A percentile compares a stretch with the other conserved stretches of the same genome.
These are phyloP conservation scores for Bugula neritina DNA, from an alignment of 2,888 invertebrate genomes.

Conservation along the genomic window DNA sequence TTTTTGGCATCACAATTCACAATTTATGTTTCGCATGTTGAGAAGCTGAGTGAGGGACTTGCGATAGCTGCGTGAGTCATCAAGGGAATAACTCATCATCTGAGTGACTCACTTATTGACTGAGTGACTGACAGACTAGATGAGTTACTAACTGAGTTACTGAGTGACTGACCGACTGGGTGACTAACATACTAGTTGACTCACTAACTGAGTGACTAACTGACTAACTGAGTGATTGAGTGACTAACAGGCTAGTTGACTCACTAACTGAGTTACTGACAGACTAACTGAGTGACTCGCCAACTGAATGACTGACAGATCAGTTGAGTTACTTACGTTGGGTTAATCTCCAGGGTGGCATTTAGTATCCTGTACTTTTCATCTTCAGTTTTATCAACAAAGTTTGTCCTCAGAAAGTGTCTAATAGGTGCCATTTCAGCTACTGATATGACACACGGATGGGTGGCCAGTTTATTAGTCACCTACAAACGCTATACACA, in stretches of 20 bases:
- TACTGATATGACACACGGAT: constrained; percentile 91
- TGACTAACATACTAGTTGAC: neutral
- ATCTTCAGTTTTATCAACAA: constrained; percentile 60
- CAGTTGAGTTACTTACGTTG: constrained; percentile 64
- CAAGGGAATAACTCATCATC: neutral
- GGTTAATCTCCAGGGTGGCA: constrained; percentile 88
- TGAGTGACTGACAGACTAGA: neutral
- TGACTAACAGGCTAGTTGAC: neutral
- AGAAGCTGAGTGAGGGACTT: no score
- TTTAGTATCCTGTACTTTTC: constrained; percentile 79
- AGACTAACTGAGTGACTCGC: neutral
- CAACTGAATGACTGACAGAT: neutral
- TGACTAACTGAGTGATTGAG: neutral
- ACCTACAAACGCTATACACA: no score
- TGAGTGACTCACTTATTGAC: neutral
- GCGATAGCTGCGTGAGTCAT: no score
- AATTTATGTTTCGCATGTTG: no score
- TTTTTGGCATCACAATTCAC: no score
- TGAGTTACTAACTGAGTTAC: no score
- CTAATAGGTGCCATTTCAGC: constrained; percentile 94
- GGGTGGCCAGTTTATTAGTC: constrained; percentile 72
- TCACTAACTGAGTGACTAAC: neutral
- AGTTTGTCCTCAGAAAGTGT: constrained; percentile 85
- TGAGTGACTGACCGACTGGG: no score
- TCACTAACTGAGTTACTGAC: neutral